Percentiles rank a stretch among this genome's conserved stretches.
Conservation (phyloP, 2,797 vertebrate genomes). For the Anabacerthia variegaticeps region DNA sequence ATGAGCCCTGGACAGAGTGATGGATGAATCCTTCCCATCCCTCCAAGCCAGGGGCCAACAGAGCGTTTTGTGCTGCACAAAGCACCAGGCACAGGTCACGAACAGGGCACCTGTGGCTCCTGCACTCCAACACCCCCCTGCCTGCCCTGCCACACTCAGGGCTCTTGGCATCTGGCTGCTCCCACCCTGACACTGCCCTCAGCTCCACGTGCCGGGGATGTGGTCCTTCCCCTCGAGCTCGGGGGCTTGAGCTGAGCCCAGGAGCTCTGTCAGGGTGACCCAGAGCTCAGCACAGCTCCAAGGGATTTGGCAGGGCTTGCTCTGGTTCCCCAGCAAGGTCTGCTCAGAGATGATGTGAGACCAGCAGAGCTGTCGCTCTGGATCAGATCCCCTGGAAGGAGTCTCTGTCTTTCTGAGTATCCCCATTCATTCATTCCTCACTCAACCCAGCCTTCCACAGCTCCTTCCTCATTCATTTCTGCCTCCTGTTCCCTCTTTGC, state of each 20-base stretch:
- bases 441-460: not conserved
- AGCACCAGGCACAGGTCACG: not conserved
- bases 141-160: not conserved
- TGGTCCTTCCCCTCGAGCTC: accelerated
- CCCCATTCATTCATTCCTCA: conserved; percentile 18
- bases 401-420: not conserved
- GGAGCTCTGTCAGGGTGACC: not conserved
- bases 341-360: not conserved
- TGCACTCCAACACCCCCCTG: not conserved
- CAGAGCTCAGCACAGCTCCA: not conserved
- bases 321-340: not conserved
- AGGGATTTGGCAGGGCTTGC: not conserved
- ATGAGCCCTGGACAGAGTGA: not conserved
- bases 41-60: not conserved
- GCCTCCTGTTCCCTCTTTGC: not conserved
- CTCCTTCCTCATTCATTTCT: conserved; percentile 1
- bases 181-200: not conserved
- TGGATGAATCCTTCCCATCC: not conserved
- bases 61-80: not conserved
- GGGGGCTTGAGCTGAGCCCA: not conserved
- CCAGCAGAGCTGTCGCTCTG: not conserved
- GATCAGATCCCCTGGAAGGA: not conserved
- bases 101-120: not conserved
- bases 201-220: not conserved
- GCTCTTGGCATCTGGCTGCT: not conserved